Percentiles rank a stretch among this genome's conserved stretches.
Evolutionary conservation across 2,113 vertebrate species (phyloP).

Genomic region (Notarius quadriscutis): DNA sequence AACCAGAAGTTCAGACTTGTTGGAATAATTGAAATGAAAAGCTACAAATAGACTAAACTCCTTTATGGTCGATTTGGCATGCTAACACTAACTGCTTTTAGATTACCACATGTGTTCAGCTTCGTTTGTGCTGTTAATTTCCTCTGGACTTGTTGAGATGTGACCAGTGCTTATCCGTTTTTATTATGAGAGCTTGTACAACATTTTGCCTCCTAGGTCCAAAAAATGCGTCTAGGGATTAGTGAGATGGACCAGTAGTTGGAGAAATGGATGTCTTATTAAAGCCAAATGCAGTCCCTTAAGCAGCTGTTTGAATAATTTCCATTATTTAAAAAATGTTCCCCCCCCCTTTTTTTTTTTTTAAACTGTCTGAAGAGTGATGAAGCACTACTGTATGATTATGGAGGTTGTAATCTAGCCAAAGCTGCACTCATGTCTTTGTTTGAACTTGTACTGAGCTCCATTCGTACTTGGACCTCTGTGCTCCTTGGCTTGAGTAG

Average conservation of each 20-base stretch:
- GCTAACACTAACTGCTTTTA: neutral
- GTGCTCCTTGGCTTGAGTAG: neutral
- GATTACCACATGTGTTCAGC: neutral
- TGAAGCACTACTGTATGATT: conserved; percentile 2
- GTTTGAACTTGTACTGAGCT: neutral
- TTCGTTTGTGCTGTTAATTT: neutral
- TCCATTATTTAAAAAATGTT: conserved; percentile 9
- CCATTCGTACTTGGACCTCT: neutral
- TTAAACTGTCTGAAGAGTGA: conserved; percentile 9
- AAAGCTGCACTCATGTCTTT: neutral
- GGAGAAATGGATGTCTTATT: conserved; percentile 12
- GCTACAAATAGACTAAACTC: neutral
- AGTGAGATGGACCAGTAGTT: neutral
- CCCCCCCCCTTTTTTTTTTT: conserved; percentile 4
- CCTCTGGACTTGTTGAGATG: neutral
- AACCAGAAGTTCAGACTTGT: neutral
- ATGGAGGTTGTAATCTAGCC: neutral
- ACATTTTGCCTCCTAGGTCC: conserved; percentile 13
- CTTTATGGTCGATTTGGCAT: neutral
- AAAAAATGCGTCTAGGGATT: conserved; percentile 15
- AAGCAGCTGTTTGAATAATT: conserved; percentile 22
- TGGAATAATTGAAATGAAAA: neutral
- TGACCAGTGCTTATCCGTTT: neutral
- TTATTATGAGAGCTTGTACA: neutral
- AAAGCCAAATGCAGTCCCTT: conserved; percentile 22